These are phyloP conservation scores for Ganaspis brasiliensis DNA, from an alignment of 2,888 invertebrate genomes.

Conservation along the genomic window DNA sequence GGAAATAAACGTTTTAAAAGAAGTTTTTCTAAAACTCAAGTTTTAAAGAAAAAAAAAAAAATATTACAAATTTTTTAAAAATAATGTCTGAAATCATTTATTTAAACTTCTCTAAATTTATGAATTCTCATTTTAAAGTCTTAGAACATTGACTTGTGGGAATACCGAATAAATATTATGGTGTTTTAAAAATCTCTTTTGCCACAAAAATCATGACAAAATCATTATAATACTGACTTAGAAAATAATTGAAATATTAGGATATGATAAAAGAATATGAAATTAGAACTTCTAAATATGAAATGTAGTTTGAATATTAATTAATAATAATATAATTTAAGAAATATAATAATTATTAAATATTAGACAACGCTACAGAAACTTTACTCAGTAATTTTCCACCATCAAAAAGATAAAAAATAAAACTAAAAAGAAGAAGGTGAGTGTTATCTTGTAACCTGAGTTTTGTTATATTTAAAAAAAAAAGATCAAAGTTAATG, in stretches of 20 bases:
- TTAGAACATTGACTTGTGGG: slow-evolving; percentile 32
- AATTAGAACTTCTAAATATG: too few relatives aligned
- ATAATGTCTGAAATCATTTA: background rate
- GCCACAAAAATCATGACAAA: background rate
- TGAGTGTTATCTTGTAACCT: slow-evolving; percentile 50
- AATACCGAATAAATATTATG: slow-evolving; percentile 23
- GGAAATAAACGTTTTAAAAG: too few relatives aligned
- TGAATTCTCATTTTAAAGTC: slow-evolving; percentile 36
- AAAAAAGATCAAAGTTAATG: slow-evolving; percentile 18
- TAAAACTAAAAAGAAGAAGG: slow-evolving; percentile 41
- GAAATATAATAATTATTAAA: too few relatives aligned
- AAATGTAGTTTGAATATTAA: too few relatives aligned
- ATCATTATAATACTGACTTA: background rate
- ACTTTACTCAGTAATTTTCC: slow-evolving; percentile 33
- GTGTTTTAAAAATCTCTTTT: background rate
- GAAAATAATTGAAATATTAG: too few relatives aligned
- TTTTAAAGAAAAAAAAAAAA: background rate
- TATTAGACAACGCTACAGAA: slow-evolving; percentile 18
- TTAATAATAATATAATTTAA: too few relatives aligned
- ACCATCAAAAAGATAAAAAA: slow-evolving; percentile 20
- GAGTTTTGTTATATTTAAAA: slow-evolving; percentile 10
- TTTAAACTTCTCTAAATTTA: background rate
- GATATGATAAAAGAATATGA: too few relatives aligned
- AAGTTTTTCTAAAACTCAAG: background rate
- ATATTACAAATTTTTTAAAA: background rate